Evolutionary conservation across 1,140 invertebrate species (phyloP), one percentile per base, ranked within the genome.

Genomic region (Nomia melanderi): DNA sequence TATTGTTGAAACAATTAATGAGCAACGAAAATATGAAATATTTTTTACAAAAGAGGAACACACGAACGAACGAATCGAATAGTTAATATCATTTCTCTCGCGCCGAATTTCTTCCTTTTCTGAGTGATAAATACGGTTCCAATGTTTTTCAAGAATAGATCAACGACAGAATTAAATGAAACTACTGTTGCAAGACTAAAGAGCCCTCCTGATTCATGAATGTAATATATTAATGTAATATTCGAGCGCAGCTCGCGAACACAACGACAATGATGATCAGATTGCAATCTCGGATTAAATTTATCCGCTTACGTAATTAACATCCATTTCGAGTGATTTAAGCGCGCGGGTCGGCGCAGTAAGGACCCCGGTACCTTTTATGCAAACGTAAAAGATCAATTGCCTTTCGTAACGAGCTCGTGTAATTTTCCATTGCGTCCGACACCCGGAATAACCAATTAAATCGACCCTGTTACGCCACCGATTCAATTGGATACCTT

Each of bases 231-330:
- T n/a, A n/a, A n/a, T 65, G 44, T 20, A 17, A 29, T 14, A 53
- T 73, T 63, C 53, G 60, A 31, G 14, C 4, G 33, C 8, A 31
- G 27, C 36, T n/a, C n/a, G 50, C 25, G 14, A 47, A 66, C 39
- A 20, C 14, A 47, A 25, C 31, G 63, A 8, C 54, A n/a, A 20
- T 36, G 9, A 36, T 41, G 53, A 65, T 65, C 33, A 44, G 53
- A 67, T 67, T 75, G 23, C 63, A 59, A 75, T 44, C 72, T 44
- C 53, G 64, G 29, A 36, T 67, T 57, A 57, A 67, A 57, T 67
- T 57, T 25, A 47, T 57, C 53, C 63, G 53, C 39, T 59, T 44
- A 44, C 39, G 29, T 59, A 75, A 75, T 75, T 67, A 75, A 75
- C 64, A 44, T 39, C 11, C 29, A 47, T 75, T 50, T 57, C 29